These are phyloP conservation scores for Opisthograptis luteolata DNA, from an alignment of 2,888 invertebrate genomes.

Conservation along the genomic window DNA sequence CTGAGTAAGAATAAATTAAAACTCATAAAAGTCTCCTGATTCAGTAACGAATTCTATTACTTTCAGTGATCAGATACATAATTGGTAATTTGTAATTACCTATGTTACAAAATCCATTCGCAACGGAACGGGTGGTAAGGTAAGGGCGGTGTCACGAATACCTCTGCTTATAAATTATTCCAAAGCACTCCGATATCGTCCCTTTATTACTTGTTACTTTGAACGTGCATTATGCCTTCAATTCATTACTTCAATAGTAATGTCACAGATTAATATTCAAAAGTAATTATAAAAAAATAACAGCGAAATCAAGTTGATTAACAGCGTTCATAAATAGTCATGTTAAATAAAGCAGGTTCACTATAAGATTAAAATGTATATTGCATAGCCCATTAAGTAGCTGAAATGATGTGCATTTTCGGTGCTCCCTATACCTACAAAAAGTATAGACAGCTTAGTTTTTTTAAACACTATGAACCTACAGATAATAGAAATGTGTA, in stretches of 20 bases:
- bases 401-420: no score
- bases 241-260: no score
- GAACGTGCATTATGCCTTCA: constrained; percentile 40
- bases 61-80: constrained; percentile 1
- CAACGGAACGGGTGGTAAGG: constrained; percentile 9
- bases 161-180: constrained; percentile 75
- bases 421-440: no score
- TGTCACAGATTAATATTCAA: not conserved
- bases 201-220: constrained; percentile 65
- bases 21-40: constrained; percentile 9
- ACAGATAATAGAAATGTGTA: no score
- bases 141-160: constrained; percentile 44
- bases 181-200: constrained; percentile 52
- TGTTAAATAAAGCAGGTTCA: no score
- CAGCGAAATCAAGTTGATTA: no score
- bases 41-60: constrained; percentile 9
- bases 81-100: constrained; percentile 27
- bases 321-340: no score
- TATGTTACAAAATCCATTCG: constrained; percentile 31
- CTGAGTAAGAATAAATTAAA: no score
- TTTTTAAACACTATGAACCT: no score
- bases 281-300: not conserved
- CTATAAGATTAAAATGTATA: no score
- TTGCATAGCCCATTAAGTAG: no score
- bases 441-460: no score